phyloP scores from a whole-genome alignment of 2,888 invertebrate genomes.

The Buathra laborator region DNA sequence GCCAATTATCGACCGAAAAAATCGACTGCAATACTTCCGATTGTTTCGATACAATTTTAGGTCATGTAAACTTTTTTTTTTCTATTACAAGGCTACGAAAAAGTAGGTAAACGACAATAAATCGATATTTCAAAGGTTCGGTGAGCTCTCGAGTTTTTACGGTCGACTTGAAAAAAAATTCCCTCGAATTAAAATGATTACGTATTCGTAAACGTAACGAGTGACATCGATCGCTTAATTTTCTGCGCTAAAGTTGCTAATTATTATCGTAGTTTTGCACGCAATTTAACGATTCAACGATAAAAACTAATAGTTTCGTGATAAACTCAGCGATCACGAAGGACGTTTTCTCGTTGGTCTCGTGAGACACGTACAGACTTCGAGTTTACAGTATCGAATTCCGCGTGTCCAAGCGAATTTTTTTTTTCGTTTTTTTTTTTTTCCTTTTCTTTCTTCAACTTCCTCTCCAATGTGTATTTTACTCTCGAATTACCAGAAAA shows the following conservation, averaged over 20 bases:
- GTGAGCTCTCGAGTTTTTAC: neutral
- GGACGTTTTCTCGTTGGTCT: conserved; percentile 1
- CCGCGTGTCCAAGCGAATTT: conserved; percentile 11
- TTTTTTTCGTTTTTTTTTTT: neutral
- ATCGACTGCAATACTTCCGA: no score
- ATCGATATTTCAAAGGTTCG: no score
- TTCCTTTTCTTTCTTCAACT: neutral
- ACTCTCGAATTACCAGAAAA: conserved; percentile 36
- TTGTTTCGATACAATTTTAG: no score
- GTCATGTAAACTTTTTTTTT: no score
- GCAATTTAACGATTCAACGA: neutral
- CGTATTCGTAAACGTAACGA: neutral
- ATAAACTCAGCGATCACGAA: conserved; percentile 10
- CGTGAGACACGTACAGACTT: conserved; percentile 8
- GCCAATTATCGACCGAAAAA: no score
- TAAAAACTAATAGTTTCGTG: conserved; percentile 13
- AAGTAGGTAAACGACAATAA: no score
- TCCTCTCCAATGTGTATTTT: conserved; percentile 3
- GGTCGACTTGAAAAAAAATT: neutral
- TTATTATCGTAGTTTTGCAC: neutral
- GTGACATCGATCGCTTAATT: neutral
- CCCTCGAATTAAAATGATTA: neutral
- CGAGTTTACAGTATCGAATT: conserved; percentile 36
- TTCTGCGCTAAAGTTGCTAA: neutral
- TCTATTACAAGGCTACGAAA: no score